Percentiles rank a stretch among this genome's conserved stretches.
Evolutionary conservation across 37 sponge, comb jelly and placozoan genomes (phyloP).

Genomic region (Cladorhizidae sp.): DNA sequence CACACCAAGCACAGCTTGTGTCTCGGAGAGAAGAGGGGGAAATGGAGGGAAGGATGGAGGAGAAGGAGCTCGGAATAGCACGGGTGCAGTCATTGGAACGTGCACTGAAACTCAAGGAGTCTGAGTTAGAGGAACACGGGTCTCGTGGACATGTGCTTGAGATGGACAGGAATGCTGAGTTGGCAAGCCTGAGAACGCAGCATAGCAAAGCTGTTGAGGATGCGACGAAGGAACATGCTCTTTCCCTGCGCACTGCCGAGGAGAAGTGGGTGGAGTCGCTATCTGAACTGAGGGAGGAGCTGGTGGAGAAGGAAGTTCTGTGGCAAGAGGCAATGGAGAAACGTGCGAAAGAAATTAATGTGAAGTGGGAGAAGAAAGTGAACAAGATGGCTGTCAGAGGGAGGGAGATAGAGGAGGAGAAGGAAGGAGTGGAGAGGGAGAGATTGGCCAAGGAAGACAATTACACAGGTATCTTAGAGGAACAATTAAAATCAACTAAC

Average conservation of each 20-base stretch:
- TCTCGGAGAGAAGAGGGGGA: neutral
- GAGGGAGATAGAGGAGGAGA: neutral
- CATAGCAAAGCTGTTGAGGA: neutral
- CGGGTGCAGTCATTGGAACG: neutral
- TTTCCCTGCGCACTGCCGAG: neutral
- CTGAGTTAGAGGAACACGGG: neutral
- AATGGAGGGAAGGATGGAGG: neutral
- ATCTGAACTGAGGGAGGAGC: neutral
- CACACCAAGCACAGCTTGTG: neutral
- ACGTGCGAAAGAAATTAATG: conserved; percentile 22
- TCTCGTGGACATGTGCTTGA: no score
- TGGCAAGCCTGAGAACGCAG: no score
- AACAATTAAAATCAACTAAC: neutral
- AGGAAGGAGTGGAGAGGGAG: neutral
- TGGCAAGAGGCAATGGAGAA: neutral
- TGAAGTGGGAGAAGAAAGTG: conserved; percentile 22
- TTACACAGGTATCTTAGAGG: neutral
- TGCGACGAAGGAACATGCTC: neutral
- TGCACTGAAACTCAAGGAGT: neutral
- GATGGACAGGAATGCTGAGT: no score
- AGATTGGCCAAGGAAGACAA: neutral
- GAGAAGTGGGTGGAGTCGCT: no score
- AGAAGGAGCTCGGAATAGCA: neutral
- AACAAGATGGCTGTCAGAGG: neutral
- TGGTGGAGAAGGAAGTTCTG: neutral